Evolutionary conservation across 2,797 vertebrate species (phyloP).

Genomic region (Lates japonicus): DNA sequence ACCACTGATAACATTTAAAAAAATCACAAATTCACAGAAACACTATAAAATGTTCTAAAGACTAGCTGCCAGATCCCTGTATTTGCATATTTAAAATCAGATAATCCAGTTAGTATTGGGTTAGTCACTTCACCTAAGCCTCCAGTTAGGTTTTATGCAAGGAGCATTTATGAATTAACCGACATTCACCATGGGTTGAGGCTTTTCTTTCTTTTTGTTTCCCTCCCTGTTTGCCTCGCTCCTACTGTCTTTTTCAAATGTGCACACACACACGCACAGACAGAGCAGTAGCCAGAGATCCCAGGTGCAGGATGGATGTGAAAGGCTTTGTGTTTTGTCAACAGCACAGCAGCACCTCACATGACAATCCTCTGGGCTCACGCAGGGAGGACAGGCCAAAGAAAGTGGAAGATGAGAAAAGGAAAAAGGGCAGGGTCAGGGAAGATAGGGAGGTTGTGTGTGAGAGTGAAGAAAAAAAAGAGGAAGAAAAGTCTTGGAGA

Average conservation of each 20-base stretch:
- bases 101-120: neutral
- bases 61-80: neutral
- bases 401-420: slow-evolving; percentile 45
- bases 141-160: neutral
- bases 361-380: slow-evolving; percentile 60
- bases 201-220: slow-evolving; percentile 17
- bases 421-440: slow-evolving; percentile 7
- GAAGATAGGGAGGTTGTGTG: slow-evolving; percentile 8
- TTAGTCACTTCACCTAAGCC: neutral
- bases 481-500: neutral
- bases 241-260: slow-evolving; percentile 23
- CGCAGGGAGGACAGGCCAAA: slow-evolving; percentile 38
- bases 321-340: slow-evolving; percentile 78
- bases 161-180: neutral
- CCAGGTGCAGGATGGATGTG: slow-evolving; percentile 76
- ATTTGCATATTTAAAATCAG: neutral
- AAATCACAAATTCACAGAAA: neutral
- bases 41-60: neutral
- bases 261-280: neutral
- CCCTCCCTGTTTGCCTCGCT: slow-evolving; percentile 31
- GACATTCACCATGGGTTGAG: neutral
- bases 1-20: neutral
- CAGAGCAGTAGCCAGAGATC: slow-evolving; percentile 41
- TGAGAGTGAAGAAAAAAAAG: neutral
- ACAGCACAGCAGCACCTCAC: slow-evolving; percentile 75